Base-by-base conservation (phyloP, 2,888 invertebrate species). In the Apamea sordens region DNA sequence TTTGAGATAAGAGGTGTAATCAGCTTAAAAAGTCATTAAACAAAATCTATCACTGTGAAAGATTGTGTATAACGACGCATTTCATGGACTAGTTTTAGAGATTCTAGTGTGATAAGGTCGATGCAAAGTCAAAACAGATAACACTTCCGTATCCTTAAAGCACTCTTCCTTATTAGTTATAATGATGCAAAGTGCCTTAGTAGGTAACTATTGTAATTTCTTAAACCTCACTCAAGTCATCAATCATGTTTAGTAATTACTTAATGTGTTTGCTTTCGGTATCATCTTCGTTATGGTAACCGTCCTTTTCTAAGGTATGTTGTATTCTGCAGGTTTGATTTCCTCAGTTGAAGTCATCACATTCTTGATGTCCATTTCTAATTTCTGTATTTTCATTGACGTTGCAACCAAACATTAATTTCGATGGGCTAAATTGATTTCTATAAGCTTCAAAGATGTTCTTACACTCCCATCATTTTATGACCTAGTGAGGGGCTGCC, bases 1-100 rank as follows among this genome's bases (percentile, higher is more conserved):
- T 75, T 79, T n/a, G 44, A 76, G 84, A 84, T 84, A 79, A 84
- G 73, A 84, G 86, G 74, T 78, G 21, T 53, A 81, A 78, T 82
- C 86, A 84, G 78, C 67, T 75, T 63, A 53, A 77, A 78, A 73
- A 47, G 73, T 74, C 65, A 44, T 59, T n/a, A n/a, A 59, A 21
- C 56, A n/a, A n/a, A n/a, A 59, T 5, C n/a, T 59, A 11, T n/a
- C 11, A n/a, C n/a, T 5, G 24, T 28, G 28, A 63, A 41, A 68
- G 18, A 73, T 67, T 67, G 67, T 67, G n/a, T 70, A 65, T 36
- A 32, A 77, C 53, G 61, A 53, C 50, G n/a, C 36, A 76, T 53
- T 15, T 70, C 32, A 7, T 24, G 2, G 7, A 56, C 18, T 73
- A 61, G 28, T 50, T 73, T 61, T 53, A 32, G 59, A n/a, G 32